phyloP scores from a whole-genome alignment of 64 coral and sea anemone species.

The Exaiptasia diaphana region DNA sequence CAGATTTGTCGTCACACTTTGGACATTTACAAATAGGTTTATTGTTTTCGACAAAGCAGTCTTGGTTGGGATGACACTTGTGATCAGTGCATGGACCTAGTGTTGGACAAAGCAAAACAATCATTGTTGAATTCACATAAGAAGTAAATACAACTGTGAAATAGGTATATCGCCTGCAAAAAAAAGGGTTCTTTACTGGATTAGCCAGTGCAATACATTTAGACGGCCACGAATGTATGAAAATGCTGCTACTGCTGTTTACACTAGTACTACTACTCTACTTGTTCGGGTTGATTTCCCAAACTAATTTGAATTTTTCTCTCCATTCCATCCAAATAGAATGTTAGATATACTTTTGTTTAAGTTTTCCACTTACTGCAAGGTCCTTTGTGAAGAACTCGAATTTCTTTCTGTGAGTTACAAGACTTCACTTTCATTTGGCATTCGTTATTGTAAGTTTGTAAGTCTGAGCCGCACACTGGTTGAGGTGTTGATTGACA shows the following conservation, averaged over 20 bases:
- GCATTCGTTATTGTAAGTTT: conserved; percentile 47
- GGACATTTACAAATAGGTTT: conserved; percentile 46
- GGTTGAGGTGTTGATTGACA: background rate
- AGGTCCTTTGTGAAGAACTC: conserved; percentile 20
- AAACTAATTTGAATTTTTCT: too few relatives aligned
- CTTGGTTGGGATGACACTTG: conserved; percentile 28
- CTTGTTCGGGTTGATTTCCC: too few relatives aligned
- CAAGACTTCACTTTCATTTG: conserved; percentile 33
- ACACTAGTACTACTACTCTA: too few relatives aligned
- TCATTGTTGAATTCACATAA: too few relatives aligned
- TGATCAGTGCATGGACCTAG: conserved; percentile 29
- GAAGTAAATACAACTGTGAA: background rate
- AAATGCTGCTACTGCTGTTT: too few relatives aligned
- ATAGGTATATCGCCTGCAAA: too few relatives aligned
- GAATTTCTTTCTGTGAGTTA: background rate
- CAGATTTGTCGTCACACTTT: background rate
- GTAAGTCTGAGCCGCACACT: conserved; percentile 36
- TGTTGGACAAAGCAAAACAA: background rate
- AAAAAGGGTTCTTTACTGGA: too few relatives aligned
- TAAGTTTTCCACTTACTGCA: conserved; percentile 30
- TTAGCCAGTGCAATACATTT: too few relatives aligned
- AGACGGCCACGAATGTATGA: too few relatives aligned
- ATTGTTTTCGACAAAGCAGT: conserved; percentile 26
- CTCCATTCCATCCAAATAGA: too few relatives aligned
- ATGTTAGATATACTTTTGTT: too few relatives aligned